A percentile compares a stretch with the other conserved stretches of the same genome.
phyloP scores from a whole-genome alignment of 23 tunicate genomes.

The Styela clava region DNA sequence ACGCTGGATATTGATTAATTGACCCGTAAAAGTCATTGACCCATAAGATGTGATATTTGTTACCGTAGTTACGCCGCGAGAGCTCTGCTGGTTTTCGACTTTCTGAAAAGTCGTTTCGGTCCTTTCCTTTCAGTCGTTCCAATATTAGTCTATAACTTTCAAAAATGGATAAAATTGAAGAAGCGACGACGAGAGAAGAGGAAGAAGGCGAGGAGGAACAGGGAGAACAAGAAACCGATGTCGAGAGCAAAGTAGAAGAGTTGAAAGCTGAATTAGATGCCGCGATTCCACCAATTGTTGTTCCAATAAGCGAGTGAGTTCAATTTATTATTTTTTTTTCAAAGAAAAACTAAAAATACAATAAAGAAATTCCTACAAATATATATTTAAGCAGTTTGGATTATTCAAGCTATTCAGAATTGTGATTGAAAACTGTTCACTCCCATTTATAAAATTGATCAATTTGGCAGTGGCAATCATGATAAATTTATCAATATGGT shows the following conservation, averaged over 20 bases:
- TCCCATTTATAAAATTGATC: too few relatives aligned
- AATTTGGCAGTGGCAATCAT: too few relatives aligned
- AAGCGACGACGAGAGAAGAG: constrained; percentile 17
- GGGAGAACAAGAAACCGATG: constrained; percentile 5
- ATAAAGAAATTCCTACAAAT: too few relatives aligned
- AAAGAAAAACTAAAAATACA: too few relatives aligned
- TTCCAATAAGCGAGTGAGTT: constrained; percentile 8
- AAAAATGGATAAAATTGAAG: constrained; percentile 22
- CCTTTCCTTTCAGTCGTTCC: background rate
- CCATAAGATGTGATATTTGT: background rate
- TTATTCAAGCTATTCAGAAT: too few relatives aligned
- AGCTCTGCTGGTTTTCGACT: background rate
- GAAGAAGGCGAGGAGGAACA: constrained; percentile 23
- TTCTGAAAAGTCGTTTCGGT: background rate
- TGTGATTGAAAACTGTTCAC: too few relatives aligned
- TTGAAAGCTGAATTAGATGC: constrained; percentile 48
- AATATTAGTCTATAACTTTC: background rate
- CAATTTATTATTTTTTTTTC: background rate
- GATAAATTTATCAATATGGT: too few relatives aligned
- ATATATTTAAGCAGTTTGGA: too few relatives aligned
- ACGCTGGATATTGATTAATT: too few relatives aligned
- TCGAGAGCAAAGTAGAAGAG: constrained; percentile 10
- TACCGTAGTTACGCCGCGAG: background rate
- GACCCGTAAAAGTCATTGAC: background rate
- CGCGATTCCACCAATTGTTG: constrained; percentile 25